Conservation (phyloP, 2,113 vertebrate genomes). For the Glaucidium brasilianum region DNA sequence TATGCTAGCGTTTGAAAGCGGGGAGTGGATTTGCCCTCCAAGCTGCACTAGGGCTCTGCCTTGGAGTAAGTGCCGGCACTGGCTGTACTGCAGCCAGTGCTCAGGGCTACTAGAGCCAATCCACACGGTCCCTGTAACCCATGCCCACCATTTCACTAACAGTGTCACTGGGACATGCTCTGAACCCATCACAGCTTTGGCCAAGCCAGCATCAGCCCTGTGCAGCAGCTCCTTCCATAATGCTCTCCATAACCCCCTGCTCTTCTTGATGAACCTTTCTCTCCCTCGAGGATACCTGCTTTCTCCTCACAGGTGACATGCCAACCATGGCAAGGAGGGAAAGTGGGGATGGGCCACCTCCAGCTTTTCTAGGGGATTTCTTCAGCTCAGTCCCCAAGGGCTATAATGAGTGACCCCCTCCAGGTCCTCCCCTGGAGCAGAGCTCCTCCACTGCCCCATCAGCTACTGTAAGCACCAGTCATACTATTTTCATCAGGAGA, state of each 20-base stretch:
- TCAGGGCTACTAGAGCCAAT: neutral
- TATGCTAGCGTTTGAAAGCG: neutral
- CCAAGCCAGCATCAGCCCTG: neutral
- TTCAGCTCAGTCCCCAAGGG: neutral
- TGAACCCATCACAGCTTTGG: neutral
- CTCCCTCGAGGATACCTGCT: fast-evolving
- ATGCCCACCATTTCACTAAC: neutral
- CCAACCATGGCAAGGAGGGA: neutral
- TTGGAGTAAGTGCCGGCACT: neutral
- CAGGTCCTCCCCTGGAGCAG: neutral
- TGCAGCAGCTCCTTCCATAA: neutral
- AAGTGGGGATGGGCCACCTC: too few relatives aligned
- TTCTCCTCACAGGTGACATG: fast-evolving
- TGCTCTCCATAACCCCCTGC: fast-evolving
- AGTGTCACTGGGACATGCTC: neutral
- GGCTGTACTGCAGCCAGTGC: neutral
- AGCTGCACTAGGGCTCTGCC: neutral
- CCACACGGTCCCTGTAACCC: fast-evolving
- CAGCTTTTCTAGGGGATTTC: neutral
- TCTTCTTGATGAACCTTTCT: neutral
- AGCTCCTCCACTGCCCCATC: neutral
- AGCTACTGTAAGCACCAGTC: neutral
- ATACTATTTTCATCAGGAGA: neutral
- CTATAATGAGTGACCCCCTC: fast-evolving
- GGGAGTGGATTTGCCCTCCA: neutral